Evolutionary conservation across 2,797 vertebrate genomes (phyloP).

Genomic region (Spatula versicolor): DNA sequence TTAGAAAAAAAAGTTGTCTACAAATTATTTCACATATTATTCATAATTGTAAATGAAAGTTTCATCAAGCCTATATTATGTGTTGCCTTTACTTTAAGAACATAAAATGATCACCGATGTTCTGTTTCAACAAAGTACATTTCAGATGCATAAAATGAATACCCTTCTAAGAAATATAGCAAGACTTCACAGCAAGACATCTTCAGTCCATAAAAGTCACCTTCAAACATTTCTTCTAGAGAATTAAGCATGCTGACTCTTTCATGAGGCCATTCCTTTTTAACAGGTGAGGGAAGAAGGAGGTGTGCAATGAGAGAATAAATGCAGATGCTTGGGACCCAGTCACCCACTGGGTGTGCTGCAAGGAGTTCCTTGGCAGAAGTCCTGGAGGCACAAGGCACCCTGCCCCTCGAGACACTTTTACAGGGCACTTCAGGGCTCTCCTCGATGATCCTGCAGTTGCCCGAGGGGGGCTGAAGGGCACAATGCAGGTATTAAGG

Average conservation of each 20-base stretch:
- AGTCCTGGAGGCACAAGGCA: background rate
- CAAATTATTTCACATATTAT: background rate
- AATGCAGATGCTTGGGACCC: background rate
- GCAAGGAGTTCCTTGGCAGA: background rate
- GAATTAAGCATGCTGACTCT: background rate
- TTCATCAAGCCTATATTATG: constrained; percentile 9
- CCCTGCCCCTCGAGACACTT: background rate
- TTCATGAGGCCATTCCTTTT: background rate
- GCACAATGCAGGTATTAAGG: no score
- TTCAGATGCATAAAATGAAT: background rate
- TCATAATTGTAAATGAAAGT: background rate
- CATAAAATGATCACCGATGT: background rate
- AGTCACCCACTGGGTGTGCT: background rate
- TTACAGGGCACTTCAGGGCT: background rate
- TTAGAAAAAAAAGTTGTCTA: background rate
- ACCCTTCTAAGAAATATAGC: background rate
- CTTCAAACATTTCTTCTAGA: background rate
- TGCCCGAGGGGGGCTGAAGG: background rate
- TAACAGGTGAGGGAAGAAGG: background rate
- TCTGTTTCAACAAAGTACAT: background rate
- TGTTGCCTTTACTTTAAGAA: background rate
- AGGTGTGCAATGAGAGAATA: background rate
- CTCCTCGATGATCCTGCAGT: rapidly evolving
- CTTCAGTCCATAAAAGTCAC: constrained; percentile 1
- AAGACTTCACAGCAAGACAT: background rate